Evolutionary conservation across 2,888 invertebrate genomes (phyloP).

Genomic region (Athrips mouffetella): DNA sequence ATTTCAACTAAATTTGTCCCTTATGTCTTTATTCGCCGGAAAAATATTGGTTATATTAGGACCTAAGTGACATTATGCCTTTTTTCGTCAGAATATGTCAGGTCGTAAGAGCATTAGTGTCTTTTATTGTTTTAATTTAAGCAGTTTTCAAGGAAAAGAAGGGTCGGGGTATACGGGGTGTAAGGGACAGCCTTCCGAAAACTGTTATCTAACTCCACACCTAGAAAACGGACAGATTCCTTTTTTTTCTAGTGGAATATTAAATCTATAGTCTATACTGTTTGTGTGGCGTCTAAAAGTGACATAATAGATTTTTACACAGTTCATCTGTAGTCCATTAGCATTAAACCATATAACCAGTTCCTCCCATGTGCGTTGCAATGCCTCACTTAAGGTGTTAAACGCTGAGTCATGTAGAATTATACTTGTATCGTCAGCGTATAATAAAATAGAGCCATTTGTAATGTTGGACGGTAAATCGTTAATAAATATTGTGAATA

Average conservation of each 20-base stretch:
- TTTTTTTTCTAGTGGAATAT: neutral
- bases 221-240: neutral
- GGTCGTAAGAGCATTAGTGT: no score
- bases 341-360: neutral
- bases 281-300: neutral
- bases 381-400: neutral
- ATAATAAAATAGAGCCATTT: neutral
- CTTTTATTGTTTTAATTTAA: no score
- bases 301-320: neutral
- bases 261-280: neutral
- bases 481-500: constrained; percentile 21
- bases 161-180: no score
- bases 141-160: no score
- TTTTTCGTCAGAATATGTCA: no score
- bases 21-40: no score
- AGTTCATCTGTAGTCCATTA: neutral
- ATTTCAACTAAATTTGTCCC: no score
- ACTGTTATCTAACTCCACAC: neutral
- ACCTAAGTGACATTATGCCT: no score
- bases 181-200: no score
- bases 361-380: neutral
- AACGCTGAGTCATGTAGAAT: neutral
- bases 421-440: neutral
- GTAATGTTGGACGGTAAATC: neutral
- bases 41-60: no score